Percentiles rank a stretch among this genome's conserved stretches.
Evolutionary conservation across 2,888 invertebrate genomes (phyloP).

Genomic region (Chouioia cunea): DNA sequence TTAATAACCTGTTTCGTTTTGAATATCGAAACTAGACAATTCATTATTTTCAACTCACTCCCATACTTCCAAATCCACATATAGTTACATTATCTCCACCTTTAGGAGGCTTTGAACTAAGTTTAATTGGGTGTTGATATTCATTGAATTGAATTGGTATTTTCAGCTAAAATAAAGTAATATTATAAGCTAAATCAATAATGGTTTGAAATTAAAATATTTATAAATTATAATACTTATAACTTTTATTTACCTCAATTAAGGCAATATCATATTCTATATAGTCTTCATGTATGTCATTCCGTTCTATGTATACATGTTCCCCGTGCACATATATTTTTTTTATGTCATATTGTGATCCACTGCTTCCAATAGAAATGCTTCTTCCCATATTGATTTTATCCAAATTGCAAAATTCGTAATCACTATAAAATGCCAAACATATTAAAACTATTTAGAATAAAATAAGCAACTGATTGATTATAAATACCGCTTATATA

Average conservation of each 20-base stretch:
- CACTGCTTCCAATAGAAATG: no score
- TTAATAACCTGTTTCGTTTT: not conserved
- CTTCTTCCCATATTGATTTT: no score
- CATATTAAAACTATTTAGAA: no score
- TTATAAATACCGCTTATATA: no score
- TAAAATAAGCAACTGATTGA: no score
- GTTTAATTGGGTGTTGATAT: conserved; percentile 7
- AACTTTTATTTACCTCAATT: no score
- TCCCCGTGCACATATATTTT: not conserved
- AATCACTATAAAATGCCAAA: no score
- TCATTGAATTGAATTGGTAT: not conserved
- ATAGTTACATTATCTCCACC: conserved; percentile 1
- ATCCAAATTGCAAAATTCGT: no score
- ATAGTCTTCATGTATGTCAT: no score
- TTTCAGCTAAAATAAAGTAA: conserved; percentile 1
- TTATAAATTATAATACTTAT: not conserved
- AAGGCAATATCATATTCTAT: no score
- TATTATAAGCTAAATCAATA: not conserved
- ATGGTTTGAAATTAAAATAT: no score
- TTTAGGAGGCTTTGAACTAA: not conserved
- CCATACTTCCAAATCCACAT: not conserved
- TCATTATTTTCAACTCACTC: conserved; percentile 1
- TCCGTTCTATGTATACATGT: no score
- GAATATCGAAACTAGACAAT: not conserved
- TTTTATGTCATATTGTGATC: not conserved